A percentile compares a stretch with the other conserved stretches of the same genome.
Conservation (phyloP, 2,888 invertebrate species). For the Agonum fuliginosum region DNA sequence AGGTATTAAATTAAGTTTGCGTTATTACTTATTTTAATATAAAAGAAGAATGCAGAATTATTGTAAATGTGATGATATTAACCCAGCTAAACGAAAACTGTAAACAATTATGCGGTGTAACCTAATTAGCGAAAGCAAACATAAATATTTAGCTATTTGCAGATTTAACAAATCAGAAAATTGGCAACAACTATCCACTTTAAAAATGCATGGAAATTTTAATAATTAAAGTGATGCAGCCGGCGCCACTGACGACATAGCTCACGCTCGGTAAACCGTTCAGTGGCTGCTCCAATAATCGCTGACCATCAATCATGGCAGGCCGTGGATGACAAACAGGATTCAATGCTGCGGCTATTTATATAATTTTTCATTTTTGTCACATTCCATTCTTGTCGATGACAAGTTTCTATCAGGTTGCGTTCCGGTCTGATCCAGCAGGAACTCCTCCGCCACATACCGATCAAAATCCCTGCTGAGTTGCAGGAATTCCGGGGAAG, state of each 20-base stretch:
- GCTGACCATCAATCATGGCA: slow-evolving; percentile 55
- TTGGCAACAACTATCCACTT: not conserved
- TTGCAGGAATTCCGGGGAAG: not conserved
- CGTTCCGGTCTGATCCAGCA: slow-evolving; percentile 4
- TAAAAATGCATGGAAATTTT: too few relatives aligned
- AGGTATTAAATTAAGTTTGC: too few relatives aligned
- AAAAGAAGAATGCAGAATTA: too few relatives aligned
- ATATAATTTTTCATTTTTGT: slow-evolving; percentile 60
- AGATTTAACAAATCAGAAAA: not conserved
- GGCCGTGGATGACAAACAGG: slow-evolving; percentile 56
- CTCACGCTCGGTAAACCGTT: slow-evolving; percentile 40
- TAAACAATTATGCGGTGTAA: too few relatives aligned
- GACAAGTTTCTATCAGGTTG: slow-evolving; percentile 40
- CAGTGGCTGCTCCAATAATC: slow-evolving; percentile 55
- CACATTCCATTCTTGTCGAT: slow-evolving; percentile 52
- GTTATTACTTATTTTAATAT: too few relatives aligned
- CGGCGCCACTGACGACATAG: slow-evolving; percentile 20
- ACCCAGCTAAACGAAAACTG: too few relatives aligned
- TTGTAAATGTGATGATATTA: too few relatives aligned
- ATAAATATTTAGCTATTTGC: not conserved
- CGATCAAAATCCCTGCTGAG: not conserved
- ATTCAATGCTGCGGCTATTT: slow-evolving; percentile 58
- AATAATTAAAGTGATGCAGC: too few relatives aligned
- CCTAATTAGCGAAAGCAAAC: too few relatives aligned
- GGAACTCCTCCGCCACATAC: not conserved